These are phyloP conservation scores for Strigamia crassipes DNA, from an alignment of 2,888 invertebrate species.

Conservation along the genomic window DNA sequence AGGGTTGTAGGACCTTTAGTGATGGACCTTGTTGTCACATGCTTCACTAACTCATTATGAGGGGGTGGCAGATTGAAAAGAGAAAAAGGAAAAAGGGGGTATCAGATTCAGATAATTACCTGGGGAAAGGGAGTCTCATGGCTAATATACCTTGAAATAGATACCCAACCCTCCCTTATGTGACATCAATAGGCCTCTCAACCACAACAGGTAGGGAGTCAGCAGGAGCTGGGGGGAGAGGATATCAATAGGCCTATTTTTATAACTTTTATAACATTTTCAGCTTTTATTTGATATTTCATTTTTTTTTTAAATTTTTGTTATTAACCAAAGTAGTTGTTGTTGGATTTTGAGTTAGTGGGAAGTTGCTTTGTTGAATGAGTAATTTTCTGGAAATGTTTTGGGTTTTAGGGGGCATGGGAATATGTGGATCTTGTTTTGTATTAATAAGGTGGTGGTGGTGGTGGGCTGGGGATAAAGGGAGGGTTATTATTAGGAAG, in stretches of 20 bases:
- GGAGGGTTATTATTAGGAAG: neutral
- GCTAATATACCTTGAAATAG: slow-evolving; percentile 36
- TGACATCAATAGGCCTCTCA: slow-evolving; percentile 3
- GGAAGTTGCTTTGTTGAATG: too few relatives aligned
- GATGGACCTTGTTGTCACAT: neutral
- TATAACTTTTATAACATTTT: too few relatives aligned
- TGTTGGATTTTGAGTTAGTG: too few relatives aligned
- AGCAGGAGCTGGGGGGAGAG: neutral
- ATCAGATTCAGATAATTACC: slow-evolving; percentile 21
- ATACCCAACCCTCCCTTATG: slow-evolving; percentile 5
- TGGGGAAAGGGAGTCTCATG: slow-evolving; percentile 1
- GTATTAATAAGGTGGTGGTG: too few relatives aligned
- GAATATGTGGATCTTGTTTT: neutral
- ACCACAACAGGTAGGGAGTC: slow-evolving; percentile 10
- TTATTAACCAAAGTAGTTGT: too few relatives aligned
- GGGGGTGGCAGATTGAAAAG: slow-evolving; percentile 10
- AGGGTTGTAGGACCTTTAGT: neutral
- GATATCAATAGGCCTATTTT: too few relatives aligned
- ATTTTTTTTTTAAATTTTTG: too few relatives aligned
- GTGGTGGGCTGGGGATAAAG: neutral
- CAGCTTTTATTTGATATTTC: too few relatives aligned
- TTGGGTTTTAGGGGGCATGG: too few relatives aligned
- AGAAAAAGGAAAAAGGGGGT: neutral
- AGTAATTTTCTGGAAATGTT: too few relatives aligned
- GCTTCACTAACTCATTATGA: slow-evolving; percentile 1